Evolutionary conservation across 2,888 invertebrate genomes (phyloP), one percentile per base, ranked within the genome.

Genomic region (Artemia sp.): DNA sequence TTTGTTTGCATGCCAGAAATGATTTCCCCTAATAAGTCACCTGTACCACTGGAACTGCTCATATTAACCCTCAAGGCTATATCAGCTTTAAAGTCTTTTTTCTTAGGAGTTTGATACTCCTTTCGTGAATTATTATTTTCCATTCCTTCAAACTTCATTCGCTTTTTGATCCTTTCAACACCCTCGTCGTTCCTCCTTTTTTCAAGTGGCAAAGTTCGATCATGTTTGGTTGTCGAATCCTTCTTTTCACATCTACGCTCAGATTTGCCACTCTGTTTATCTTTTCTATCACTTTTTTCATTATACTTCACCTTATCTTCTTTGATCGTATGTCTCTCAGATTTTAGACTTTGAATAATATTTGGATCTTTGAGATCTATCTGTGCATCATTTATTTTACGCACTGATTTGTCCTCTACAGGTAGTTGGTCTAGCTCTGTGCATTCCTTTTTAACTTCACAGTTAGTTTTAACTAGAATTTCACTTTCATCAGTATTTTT

Each of bases 1-100:
- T 69, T 50, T 38, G 69, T 64, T 12, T 58, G 38, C 71, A 71
- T 71, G 38, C 69, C 58, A 12, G 71, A 71, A 69, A 71, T 71
- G n/a, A 71, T 71, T 51, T 70, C 53, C 12, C 71, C 71, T 9
- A 71, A 51, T 8, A 71, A 64, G 51, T 71, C 71, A 52, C 38
- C 52, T n/a, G 52, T 68, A 51, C 69, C 69, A 66, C 66, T 19
- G 14, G 69, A 14, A 12, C 52, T 68, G 11, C 52, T 68, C 14
- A 50, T 14, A 24, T 58, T n/a, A n/a, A 58, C 64, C 24, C 24
- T 58, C 64, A 58, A 19, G 14, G 64, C 64, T 8, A 58, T 58
- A 24, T 58, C 64, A 19, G 64, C 64, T 24, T 58, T 58, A 24
- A n/a, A 24, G 24, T 58, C 64, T n/a, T 19, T 24, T 58, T 58